Conservation (phyloP, 2,797 vertebrate species). For the Halcyon badia region DNA sequence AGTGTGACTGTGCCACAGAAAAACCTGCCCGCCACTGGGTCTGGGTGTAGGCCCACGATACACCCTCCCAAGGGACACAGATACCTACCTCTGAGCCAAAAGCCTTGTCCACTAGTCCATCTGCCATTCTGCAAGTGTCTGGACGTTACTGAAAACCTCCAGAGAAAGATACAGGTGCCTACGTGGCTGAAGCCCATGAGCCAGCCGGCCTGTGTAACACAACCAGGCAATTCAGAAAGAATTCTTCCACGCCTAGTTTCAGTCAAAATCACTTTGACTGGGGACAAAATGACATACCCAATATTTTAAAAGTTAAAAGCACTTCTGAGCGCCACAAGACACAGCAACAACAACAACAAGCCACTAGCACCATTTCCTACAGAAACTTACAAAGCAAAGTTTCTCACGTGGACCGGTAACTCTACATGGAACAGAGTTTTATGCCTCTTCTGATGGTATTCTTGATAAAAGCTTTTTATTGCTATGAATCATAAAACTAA, state of each 20-base stretch:
- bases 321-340: neutral
- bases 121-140: neutral
- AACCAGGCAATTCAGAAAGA: neutral
- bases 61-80: neutral
- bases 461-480: constrained; percentile 53
- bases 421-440: constrained; percentile 61
- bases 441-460: constrained; percentile 50
- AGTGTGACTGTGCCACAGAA: neutral
- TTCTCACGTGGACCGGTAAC: constrained; percentile 11
- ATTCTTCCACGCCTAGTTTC: neutral
- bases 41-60: neutral
- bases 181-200: neutral
- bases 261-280: neutral
- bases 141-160: accelerated
- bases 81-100: neutral
- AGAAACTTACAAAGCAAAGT: constrained; percentile 48
- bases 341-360: neutral
- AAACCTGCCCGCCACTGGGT: neutral
- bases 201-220: neutral
- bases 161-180: neutral
- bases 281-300: neutral
- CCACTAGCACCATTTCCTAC: neutral
- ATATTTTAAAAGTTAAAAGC: too few relatives aligned
- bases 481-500: constrained; percentile 73
- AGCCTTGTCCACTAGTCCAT: neutral